Conservation (phyloP, 2,888 invertebrate species). For the Agriopis aurantiaria region DNA sequence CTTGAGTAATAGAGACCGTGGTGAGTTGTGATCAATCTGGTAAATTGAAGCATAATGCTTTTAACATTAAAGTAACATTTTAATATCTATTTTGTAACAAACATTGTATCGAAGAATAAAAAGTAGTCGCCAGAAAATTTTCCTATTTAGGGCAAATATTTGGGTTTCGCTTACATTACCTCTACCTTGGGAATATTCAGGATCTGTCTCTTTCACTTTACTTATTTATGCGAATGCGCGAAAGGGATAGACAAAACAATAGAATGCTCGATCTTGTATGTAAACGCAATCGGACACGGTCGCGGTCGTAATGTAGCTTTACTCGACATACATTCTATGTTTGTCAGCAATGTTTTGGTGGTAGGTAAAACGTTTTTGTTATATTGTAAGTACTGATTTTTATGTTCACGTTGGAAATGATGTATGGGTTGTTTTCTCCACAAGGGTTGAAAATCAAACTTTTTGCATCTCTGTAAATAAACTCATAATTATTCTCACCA, state of each 20-base stretch:
- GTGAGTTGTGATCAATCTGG: too few species aligned
- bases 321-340: constrained; percentile 59
- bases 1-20: too few species aligned
- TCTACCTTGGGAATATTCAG: constrained; percentile 23
- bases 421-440: too few species aligned
- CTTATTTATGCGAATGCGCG: constrained; percentile 5
- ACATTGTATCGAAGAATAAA: not conserved
- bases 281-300: constrained; percentile 42
- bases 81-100: not conserved
- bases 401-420: constrained; percentile 1
- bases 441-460: too few species aligned
- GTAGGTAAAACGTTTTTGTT: constrained; percentile 38
- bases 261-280: constrained; percentile 42
- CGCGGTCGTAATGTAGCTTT: constrained; percentile 49
- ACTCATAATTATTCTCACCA: too few species aligned
- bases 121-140: constrained; percentile 3
- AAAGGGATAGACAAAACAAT: constrained; percentile 36
- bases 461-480: too few species aligned
- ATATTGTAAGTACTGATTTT: constrained; percentile 5
- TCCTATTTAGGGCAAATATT: constrained; percentile 34
- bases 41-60: too few species aligned
- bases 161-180: constrained; percentile 26
- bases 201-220: constrained; percentile 26
- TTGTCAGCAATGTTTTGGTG: constrained; percentile 54
- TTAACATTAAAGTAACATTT: too few species aligned